Conservation (phyloP, 2,797 vertebrate species). For the Pitangus sulphuratus region DNA sequence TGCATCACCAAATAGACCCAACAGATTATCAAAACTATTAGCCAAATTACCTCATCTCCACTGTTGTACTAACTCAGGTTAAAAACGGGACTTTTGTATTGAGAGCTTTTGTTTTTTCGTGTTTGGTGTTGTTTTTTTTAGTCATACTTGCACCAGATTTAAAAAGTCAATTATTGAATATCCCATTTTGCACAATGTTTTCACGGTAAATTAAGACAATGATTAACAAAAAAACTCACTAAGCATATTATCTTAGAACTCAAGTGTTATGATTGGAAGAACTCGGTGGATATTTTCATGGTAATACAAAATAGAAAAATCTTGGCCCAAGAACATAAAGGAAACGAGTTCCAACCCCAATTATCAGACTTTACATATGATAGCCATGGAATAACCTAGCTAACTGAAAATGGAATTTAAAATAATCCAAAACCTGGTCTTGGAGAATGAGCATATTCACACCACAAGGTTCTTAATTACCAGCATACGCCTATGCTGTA, state of each 20-base stretch:
- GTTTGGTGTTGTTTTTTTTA: not conserved
- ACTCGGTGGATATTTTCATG: not conserved
- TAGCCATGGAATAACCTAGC: not conserved
- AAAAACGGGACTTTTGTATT: not conserved
- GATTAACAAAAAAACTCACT: not conserved
- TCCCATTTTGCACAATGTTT: not conserved
- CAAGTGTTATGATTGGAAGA: not conserved
- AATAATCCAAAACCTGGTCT: not conserved
- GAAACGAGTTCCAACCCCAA: not conserved
- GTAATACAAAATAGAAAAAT: not conserved
- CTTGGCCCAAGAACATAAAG: not conserved
- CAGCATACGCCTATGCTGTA: not conserved
- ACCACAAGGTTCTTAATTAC: not conserved
- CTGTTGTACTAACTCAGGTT: not conserved
- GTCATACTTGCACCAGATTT: not conserved
- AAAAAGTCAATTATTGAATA: not conserved
- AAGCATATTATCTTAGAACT: not conserved
- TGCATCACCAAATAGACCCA: not conserved
- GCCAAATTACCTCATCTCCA: not conserved
- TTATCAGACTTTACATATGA: not conserved
- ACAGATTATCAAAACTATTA: not conserved
- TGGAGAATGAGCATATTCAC: not conserved
- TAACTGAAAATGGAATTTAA: not conserved
- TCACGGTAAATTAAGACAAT: not conserved
- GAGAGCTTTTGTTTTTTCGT: not conserved